phyloP scores from a whole-genome alignment of 64 coral and sea anemone genomes.

The Porites australiensis region DNA sequence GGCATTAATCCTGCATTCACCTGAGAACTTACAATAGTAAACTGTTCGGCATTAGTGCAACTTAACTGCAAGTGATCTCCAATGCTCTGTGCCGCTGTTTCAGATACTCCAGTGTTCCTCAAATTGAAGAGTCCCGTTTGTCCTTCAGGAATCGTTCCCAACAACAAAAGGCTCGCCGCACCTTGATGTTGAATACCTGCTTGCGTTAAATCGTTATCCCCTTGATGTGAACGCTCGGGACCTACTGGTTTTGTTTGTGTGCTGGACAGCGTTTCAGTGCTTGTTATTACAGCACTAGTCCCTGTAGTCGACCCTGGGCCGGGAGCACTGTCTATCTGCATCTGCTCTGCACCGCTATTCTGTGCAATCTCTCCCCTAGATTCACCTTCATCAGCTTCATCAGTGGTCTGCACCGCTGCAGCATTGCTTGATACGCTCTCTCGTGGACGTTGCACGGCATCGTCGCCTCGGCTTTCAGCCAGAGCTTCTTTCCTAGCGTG shows the following conservation, averaged over 20 bases:
- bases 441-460: background rate
- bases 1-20: constrained; percentile 13
- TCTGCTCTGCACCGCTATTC: background rate
- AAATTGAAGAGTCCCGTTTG: background rate
- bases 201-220: background rate
- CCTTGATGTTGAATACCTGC: background rate
- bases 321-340: background rate
- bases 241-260: background rate
- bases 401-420: background rate
- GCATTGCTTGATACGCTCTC: background rate
- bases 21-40: background rate
- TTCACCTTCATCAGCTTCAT: background rate
- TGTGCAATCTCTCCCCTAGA: background rate
- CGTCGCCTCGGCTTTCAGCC: background rate
- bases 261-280: background rate
- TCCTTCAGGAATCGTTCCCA: background rate
- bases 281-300: background rate
- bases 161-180: background rate
- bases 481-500: background rate
- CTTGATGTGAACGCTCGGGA: background rate
- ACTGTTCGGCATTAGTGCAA: constrained; percentile 1
- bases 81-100: background rate
- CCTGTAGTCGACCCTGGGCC: background rate
- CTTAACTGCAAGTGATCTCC: constrained; percentile 10
- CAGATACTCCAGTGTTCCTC: background rate